A percentile compares a stretch with the other conserved stretches of the same genome.
These are phyloP conservation scores for Hypercompe scribonia DNA, from an alignment of 2,888 invertebrate genomes.

Conservation along the genomic window DNA sequence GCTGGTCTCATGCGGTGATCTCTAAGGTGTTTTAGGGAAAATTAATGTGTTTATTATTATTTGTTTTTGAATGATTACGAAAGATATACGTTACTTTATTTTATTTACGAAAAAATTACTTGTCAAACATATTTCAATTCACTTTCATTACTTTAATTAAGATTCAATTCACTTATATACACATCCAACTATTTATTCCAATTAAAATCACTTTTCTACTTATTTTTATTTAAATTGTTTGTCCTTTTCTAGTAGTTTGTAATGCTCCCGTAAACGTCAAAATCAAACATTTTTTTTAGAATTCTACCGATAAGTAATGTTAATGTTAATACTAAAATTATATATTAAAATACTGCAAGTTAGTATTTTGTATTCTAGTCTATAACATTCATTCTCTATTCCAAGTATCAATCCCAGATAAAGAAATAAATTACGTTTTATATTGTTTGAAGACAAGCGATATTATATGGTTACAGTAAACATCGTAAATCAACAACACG, in stretches of 20 bases:
- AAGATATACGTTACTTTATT: too few relatives aligned
- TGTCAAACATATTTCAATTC: too few relatives aligned
- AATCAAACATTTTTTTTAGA: not conserved
- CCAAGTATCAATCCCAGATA: slow-evolving; percentile 12
- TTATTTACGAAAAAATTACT: too few relatives aligned
- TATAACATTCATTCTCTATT: slow-evolving; percentile 36
- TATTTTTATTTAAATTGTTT: not conserved
- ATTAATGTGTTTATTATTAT: too few relatives aligned
- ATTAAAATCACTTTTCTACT: not conserved
- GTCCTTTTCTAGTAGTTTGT: not conserved
- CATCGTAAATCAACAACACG: slow-evolving; percentile 53
- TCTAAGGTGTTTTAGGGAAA: too few relatives aligned
- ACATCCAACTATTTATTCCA: too few relatives aligned
- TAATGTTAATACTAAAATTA: not conserved
- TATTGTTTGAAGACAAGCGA: slow-evolving; percentile 18
- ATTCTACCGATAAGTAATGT: not conserved
- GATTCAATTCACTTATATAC: too few relatives aligned
- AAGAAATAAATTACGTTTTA: slow-evolving; percentile 25
- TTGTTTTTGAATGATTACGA: too few relatives aligned
- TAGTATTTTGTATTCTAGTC: not conserved
- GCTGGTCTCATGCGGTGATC: too few relatives aligned
- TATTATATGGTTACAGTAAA: slow-evolving; percentile 37
- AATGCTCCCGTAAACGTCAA: not conserved
- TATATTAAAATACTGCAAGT: not conserved
- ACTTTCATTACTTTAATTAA: too few relatives aligned